Evolutionary conservation across 2,888 invertebrate genomes (phyloP).

Genomic region (Pristionchus arcanus): DNA sequence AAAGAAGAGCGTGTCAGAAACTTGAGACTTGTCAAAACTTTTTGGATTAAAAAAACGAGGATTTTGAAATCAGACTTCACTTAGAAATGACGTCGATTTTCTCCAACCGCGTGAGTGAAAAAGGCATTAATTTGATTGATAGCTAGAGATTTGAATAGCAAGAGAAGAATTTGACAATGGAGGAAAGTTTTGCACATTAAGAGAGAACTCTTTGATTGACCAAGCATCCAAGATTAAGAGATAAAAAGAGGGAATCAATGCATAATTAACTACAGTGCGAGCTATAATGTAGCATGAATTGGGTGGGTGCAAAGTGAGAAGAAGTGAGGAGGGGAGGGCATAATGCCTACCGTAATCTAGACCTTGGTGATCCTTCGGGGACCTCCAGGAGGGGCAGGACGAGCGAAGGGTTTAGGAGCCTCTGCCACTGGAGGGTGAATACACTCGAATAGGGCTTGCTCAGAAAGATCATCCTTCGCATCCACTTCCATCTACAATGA

Average conservation of each 20-base stretch:
- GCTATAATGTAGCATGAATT: conserved; percentile 26
- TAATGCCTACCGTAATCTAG: conserved; percentile 10
- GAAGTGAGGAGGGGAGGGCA: not conserved
- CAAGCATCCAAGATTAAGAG: conserved; percentile 23
- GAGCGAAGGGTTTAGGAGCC: conserved; percentile 89
- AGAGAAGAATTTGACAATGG: conserved; percentile 22
- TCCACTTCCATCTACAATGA: conserved; percentile 85
- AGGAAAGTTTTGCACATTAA: conserved; percentile 35
- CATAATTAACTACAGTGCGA: conserved; percentile 8
- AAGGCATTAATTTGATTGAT: conserved; percentile 38
- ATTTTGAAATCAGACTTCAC: conserved; percentile 33
- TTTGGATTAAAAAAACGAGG: conserved; percentile 31
- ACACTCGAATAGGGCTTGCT: conserved; percentile 94
- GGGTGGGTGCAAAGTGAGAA: conserved; percentile 1
- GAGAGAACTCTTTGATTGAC: conserved; percentile 25
- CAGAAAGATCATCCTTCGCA: conserved; percentile 91
- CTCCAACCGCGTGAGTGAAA: conserved; percentile 18
- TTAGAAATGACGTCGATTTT: conserved; percentile 34
- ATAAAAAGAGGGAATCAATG: conserved; percentile 37
- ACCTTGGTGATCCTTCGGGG: conserved; percentile 77
- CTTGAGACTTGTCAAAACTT: conserved; percentile 33
- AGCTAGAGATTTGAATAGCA: not conserved
- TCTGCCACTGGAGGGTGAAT: conserved; percentile 83
- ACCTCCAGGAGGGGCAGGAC: conserved; percentile 91
- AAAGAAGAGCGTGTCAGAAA: conserved; percentile 38